phyloP scores from a whole-genome alignment of 2,797 vertebrate species.

The Rhynchonycteris naso region DNA sequence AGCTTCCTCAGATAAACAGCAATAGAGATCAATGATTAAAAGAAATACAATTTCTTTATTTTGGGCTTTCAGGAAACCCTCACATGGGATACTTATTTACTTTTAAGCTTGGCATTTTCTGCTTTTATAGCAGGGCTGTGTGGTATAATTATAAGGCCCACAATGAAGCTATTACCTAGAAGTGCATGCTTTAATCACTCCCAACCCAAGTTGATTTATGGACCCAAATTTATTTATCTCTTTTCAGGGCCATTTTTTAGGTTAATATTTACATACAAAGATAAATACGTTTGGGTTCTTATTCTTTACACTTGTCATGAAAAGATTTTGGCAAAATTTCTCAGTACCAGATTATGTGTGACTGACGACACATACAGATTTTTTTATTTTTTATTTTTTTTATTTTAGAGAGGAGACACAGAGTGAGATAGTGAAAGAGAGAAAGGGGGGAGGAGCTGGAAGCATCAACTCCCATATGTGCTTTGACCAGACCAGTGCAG shows the following conservation, averaged over 20 bases:
- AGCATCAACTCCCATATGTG: too few relatives aligned
- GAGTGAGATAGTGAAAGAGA: too few relatives aligned
- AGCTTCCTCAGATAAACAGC: neutral
- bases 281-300: neutral
- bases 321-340: constrained; percentile 4
- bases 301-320: neutral
- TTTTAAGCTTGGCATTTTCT: constrained; percentile 44
- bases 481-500: too few relatives aligned
- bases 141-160: neutral
- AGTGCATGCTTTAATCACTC: neutral
- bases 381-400: too few relatives aligned
- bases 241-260: neutral
- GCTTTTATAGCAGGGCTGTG: constrained; percentile 21
- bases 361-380: too few relatives aligned
- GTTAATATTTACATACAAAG: neutral
- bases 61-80: constrained; percentile 52
- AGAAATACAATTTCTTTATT: neutral
- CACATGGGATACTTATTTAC: neutral
- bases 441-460: too few relatives aligned
- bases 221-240: neutral
- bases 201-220: neutral
- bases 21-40: constrained; percentile 17
- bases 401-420: too few relatives aligned
- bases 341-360: neutral
- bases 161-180: neutral